phyloP scores from a whole-genome alignment of 2,888 invertebrate species.

The Podotricha telesiphe region DNA sequence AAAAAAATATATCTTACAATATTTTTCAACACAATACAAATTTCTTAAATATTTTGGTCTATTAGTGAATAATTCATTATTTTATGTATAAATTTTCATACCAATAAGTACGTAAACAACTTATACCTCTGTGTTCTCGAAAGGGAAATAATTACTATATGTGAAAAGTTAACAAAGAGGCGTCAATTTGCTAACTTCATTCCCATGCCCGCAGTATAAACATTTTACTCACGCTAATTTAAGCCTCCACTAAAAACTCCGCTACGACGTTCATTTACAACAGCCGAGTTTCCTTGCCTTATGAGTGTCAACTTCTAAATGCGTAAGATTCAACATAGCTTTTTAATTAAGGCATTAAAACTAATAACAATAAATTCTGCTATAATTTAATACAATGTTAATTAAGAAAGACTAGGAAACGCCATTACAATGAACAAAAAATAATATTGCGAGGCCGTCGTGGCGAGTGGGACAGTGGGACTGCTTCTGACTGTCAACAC shows the following conservation, averaged over 20 bases:
- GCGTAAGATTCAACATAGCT: not conserved
- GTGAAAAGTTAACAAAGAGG: not conserved
- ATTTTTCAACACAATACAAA: too few relatives aligned
- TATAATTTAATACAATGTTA: not conserved
- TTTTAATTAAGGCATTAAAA: slow-evolving; percentile 5
- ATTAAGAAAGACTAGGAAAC: not conserved
- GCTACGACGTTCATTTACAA: slow-evolving; percentile 7
- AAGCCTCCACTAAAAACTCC: not conserved
- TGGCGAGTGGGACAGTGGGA: too few relatives aligned
- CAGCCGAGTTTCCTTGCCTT: not conserved
- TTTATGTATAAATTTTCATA: not conserved
- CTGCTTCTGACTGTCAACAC: too few relatives aligned
- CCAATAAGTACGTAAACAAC: not conserved
- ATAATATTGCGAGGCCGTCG: not conserved
- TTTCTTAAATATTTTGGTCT: too few relatives aligned
- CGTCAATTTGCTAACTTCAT: slow-evolving; percentile 6
- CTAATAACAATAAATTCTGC: not conserved
- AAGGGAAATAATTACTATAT: slow-evolving; percentile 8
- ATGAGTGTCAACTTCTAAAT: slow-evolving; percentile 1
- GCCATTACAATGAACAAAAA: not conserved
- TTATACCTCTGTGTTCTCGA: not conserved
- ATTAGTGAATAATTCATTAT: too few relatives aligned
- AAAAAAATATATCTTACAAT: too few relatives aligned
- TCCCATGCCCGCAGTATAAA: slow-evolving; percentile 13
- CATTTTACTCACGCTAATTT: slow-evolving; percentile 6